Base-by-base conservation (phyloP, 2,888 invertebrate species). In the Mythimna loreyi region DNA sequence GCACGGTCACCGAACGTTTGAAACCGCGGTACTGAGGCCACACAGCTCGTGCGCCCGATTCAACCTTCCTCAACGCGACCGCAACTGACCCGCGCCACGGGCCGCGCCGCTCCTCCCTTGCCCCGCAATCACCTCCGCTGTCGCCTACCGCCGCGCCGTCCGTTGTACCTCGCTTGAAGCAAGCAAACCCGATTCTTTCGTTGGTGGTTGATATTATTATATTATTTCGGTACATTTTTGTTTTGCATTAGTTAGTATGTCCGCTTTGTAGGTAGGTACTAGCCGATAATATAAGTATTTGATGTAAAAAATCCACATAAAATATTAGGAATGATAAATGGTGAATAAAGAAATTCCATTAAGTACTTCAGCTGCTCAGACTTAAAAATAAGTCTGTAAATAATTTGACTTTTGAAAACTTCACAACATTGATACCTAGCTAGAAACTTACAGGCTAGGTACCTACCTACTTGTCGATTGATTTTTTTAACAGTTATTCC, bases 1-100 rank as follows among this genome's bases (percentile, higher is more conserved):
- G 90, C 90, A 90, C 94, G 94, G 94, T 94, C 95, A 93, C 90
- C 94, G 95, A 95, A 94, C 95, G 95, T 90, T 91, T 89, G 94
- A 85, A 95, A 94, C 93, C 95, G 85, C 86, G 84, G 92, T 93
- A 70, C 49, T 86, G 93, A 93, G 93, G 95, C 96, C 91, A 80
- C 82, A 72, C 90, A 92, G 93, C 94, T 94, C 94, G 94, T 94
- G 95, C 93, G 94, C 92, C 93, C 95, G 93, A 94, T 94, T 94
- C 95, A 95, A 95, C 96, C 96, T 96, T 95, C 95, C 96, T 95
- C 96, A 96, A 96, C 89, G 94, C 94, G 95, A 95, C 96, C 95
- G 95, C 95, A 92, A 91, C 95, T 96, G 95, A 95, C 95, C 95
- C 93, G 93, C 94, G 89, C 89, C 83, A 75, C 84, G 91, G 91